Evolutionary conservation across 2,888 invertebrate species (phyloP).

Genomic region (Anorthoa munda): DNA sequence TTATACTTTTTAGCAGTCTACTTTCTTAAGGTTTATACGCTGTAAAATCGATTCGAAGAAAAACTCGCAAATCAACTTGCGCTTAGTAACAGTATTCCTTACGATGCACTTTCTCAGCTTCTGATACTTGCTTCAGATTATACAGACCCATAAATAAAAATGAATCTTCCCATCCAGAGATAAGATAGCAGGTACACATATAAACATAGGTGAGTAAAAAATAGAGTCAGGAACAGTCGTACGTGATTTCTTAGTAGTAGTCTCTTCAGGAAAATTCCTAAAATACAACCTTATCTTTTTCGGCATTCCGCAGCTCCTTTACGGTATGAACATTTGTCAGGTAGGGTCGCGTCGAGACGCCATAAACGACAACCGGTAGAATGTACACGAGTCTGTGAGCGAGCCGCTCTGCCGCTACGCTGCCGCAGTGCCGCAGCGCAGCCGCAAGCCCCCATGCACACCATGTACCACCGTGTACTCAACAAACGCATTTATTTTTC

Average conservation of each 20-base stretch:
- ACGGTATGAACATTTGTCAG: slow-evolving; percentile 68
- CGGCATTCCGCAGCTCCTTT: slow-evolving; percentile 60
- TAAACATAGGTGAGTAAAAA: not conserved
- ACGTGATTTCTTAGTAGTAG: slow-evolving; percentile 25
- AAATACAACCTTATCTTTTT: slow-evolving; percentile 63
- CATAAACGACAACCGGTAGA: slow-evolving; percentile 83
- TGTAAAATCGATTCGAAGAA: slow-evolving; percentile 58
- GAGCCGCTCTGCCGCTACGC: slow-evolving; percentile 36
- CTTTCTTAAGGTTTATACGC: slow-evolving; percentile 63
- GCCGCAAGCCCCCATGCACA: slow-evolving; percentile 59
- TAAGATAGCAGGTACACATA: not conserved
- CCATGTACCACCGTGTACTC: slow-evolving; percentile 63
- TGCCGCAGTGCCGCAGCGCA: slow-evolving; percentile 18
- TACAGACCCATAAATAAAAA: slow-evolving; percentile 15
- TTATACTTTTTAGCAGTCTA: slow-evolving; percentile 72
- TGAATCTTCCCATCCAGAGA: not conserved
- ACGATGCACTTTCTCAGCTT: slow-evolving; percentile 54
- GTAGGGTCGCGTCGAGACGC: slow-evolving; percentile 70
- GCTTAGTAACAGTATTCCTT: slow-evolving; percentile 50
- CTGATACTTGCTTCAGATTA: slow-evolving; percentile 15
- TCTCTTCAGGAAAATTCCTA: slow-evolving; percentile 48
- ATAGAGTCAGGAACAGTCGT: slow-evolving; percentile 1
- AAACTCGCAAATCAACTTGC: slow-evolving; percentile 52
- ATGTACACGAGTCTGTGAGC: slow-evolving; percentile 71
- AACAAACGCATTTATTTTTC: slow-evolving; percentile 64